Evolutionary conservation across 2,888 invertebrate species (phyloP), one percentile per base, ranked within the genome.

Genomic region (Tachina fera): DNA sequence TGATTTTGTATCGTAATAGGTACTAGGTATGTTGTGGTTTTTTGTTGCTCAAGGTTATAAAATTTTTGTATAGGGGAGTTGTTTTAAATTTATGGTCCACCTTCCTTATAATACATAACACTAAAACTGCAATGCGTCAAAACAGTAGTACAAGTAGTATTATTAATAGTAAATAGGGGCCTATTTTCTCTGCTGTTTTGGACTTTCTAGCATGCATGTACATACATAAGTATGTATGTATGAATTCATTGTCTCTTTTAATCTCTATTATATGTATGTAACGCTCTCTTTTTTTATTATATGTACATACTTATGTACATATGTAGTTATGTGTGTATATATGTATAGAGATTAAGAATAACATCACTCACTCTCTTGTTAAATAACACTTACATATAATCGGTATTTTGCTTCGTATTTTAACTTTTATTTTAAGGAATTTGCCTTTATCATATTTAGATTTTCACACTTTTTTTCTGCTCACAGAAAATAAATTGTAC

Each of bases 331-430:
- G 14, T 68, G 49, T 53, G n/a, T 39, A 6, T 51, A n/a, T 60
- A 49, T 49, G 6, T 49, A 6, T n/a, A 74, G 51, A 75, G 51
- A 63, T 16, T 51, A 51, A 63, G 51, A 41, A 43, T 41, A 43
- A 51, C 19, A 51, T 65, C 19, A 56, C 31, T 65, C 19, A 56
- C 31, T 67, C 80, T 84, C 75, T 76, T 70, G 70, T 78, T 85
- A 85, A 85, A 82, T 78, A 84, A 84, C 61, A 84, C 56, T 65
- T 72, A n/a, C n/a, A n/a, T n/a, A 63, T 84, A 74, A 75, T 85
- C 80, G 80, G 47, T 22, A 79, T 84, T 84, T 76, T 39, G 60
- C 61, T 78, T 85, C 76, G 75, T 75, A 47, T 61, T 75, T 75
- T 61, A 58, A n/a, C 71, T 71, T 78, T 80, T 41, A 71, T 71